Evolutionary conservation across 64 coral and sea anemone genomes (phyloP).

Genomic region (Platygyra sinensis): DNA sequence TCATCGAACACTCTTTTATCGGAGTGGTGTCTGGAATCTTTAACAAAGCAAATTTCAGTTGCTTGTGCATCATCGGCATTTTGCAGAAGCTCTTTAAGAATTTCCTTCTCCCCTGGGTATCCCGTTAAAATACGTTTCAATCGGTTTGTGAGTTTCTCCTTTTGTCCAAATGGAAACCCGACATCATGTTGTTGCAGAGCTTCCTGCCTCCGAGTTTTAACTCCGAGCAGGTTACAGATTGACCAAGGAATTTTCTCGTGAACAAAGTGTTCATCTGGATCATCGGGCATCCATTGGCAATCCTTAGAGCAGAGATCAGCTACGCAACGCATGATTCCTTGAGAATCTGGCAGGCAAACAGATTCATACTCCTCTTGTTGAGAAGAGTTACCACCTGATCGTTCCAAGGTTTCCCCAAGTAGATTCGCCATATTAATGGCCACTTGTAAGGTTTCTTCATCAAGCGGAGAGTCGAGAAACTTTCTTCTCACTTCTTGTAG

Average conservation of each 20-base stretch:
- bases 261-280: slow-evolving; percentile 37
- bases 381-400: too few relatives aligned
- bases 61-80: slow-evolving; percentile 96
- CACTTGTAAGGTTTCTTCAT: slow-evolving; percentile 7
- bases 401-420: too few relatives aligned
- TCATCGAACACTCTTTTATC: slow-evolving; percentile 68
- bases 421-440: slow-evolving; percentile 22
- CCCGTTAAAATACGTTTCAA: slow-evolving; percentile 65
- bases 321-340: slow-evolving; percentile 12
- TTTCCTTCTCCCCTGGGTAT: slow-evolving; percentile 82
- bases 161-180: slow-evolving; percentile 83
- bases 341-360: slow-evolving; percentile 56
- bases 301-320: slow-evolving; percentile 51
- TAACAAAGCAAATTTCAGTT: slow-evolving; percentile 78
- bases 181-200: neutral
- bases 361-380: too few relatives aligned
- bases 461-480: neutral
- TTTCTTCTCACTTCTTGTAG: neutral
- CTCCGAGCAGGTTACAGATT: slow-evolving; percentile 20
- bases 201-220: slow-evolving; percentile 66
- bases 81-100: slow-evolving; percentile 92
- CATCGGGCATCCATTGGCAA: slow-evolving; percentile 77
- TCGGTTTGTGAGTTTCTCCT: slow-evolving; percentile 76
- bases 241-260: neutral
- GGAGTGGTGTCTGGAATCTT: slow-evolving; percentile 62